These are phyloP conservation scores for Nymphalis c-album DNA, from an alignment of 2,888 invertebrate species.

Conservation along the genomic window DNA sequence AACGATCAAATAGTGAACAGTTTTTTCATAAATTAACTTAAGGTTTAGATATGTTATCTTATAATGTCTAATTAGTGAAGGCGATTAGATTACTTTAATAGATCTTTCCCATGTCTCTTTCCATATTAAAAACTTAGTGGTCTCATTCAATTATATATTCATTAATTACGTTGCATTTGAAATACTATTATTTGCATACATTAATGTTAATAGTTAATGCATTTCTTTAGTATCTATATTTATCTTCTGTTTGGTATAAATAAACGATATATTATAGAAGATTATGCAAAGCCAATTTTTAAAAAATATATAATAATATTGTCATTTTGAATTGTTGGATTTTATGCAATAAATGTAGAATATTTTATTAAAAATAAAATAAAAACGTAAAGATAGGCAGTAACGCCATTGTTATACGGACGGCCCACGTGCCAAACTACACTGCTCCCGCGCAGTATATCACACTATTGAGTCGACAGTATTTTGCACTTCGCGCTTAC, in stretches of 20 bases:
- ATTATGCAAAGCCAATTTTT: too few species aligned
- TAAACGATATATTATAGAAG: too few species aligned
- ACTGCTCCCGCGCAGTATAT: conserved; percentile 48
- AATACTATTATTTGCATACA: not conserved
- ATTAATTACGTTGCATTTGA: not conserved
- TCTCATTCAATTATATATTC: not conserved
- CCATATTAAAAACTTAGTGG: not conserved
- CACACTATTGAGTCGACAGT: conserved; percentile 54
- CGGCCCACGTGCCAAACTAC: conserved; percentile 57
- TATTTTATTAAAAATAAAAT: not conserved
- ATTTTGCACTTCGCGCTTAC: conserved; percentile 69
- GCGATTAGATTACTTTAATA: conserved; percentile 8
- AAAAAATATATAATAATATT: too few species aligned
- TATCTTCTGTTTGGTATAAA: too few species aligned
- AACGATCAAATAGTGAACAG: not conserved
- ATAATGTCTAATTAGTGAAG: conserved; percentile 9
- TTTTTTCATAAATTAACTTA: conserved; percentile 2
- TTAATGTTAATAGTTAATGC: too few species aligned
- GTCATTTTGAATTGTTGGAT: too few species aligned
- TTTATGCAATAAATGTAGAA: not conserved
- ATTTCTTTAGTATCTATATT: too few species aligned
- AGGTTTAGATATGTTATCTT: not conserved
- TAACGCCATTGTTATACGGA: conserved; percentile 29
- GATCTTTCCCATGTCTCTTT: conserved; percentile 1
- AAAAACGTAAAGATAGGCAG: conserved; percentile 7